These are phyloP conservation scores for Corythaixoides concolor DNA, from an alignment of 2,113 vertebrate species.

Conservation along the genomic window DNA sequence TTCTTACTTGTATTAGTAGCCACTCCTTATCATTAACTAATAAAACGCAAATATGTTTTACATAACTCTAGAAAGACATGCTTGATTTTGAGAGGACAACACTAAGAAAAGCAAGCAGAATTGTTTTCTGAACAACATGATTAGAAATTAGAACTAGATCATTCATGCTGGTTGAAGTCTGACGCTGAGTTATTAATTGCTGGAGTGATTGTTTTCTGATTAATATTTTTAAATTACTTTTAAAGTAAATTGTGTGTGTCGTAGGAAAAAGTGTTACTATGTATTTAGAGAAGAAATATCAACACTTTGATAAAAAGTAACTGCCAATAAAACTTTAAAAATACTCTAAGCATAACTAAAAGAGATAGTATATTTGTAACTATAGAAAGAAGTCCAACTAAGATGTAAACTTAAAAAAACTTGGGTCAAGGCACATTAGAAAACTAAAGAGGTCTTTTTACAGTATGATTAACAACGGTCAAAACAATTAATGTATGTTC, in stretches of 20 bases:
- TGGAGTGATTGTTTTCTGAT: not conserved
- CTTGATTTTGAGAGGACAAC: not conserved
- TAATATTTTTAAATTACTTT: not conserved
- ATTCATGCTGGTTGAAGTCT: not conserved
- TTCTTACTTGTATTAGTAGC: not conserved
- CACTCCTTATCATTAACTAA: not conserved
- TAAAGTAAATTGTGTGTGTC: not conserved
- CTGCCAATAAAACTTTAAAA: not conserved
- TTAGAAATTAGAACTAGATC: not conserved
- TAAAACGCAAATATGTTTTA: not conserved
- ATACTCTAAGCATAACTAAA: not conserved
- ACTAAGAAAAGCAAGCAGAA: not conserved
- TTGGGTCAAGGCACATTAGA: not conserved
- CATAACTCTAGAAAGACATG: not conserved
- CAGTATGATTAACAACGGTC: not conserved
- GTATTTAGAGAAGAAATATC: not conserved
- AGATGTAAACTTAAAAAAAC: not conserved
- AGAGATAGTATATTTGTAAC: not conserved
- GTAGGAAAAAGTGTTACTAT: not conserved
- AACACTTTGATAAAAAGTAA: not conserved
- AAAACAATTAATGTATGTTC: not conserved
- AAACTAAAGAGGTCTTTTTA: not conserved
- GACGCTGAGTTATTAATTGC: not conserved
- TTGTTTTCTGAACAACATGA: not conserved
- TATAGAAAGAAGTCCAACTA: not conserved